Percentiles rank a stretch among this genome's conserved stretches.
Conservation (phyloP, 2,797 vertebrate genomes). For the Podargus strigoides region DNA sequence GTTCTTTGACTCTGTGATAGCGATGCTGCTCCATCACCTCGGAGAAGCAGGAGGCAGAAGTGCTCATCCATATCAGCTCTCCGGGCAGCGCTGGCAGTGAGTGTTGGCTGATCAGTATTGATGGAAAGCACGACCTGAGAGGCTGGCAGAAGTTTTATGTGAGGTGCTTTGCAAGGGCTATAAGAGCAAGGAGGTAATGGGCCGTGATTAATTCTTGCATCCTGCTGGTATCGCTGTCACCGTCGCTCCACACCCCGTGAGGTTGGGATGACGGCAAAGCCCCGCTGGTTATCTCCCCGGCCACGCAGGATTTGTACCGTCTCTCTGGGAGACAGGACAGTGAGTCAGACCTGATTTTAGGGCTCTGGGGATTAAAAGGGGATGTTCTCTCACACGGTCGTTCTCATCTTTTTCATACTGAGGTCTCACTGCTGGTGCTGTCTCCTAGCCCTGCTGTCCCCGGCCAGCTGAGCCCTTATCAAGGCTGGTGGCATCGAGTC, state of each 20-base stretch:
- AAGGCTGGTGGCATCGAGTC: accelerated
- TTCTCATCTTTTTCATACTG: neutral
- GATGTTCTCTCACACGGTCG: accelerated
- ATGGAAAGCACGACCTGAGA: neutral
- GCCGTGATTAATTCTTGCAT: neutral
- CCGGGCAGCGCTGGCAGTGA: neutral
- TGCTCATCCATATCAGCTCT: accelerated
- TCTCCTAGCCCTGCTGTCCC: neutral
- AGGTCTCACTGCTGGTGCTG: neutral
- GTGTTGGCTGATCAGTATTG: neutral
- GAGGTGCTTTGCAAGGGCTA: neutral
- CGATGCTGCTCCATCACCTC: neutral
- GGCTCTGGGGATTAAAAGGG: neutral
- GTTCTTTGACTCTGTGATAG: too few relatives aligned
- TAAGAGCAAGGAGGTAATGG: neutral
- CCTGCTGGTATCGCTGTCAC: neutral
- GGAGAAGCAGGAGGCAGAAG: neutral
- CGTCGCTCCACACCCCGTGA: accelerated
- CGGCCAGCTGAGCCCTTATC: accelerated
- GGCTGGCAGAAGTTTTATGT: neutral
- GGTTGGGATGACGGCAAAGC: neutral
- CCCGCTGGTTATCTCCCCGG: neutral
- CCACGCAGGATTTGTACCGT: accelerated
- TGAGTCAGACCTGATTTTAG: neutral
- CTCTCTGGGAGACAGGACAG: accelerated